Base-by-base conservation (phyloP, 2,113 vertebrate species). In the Alethe castanea region DNA sequence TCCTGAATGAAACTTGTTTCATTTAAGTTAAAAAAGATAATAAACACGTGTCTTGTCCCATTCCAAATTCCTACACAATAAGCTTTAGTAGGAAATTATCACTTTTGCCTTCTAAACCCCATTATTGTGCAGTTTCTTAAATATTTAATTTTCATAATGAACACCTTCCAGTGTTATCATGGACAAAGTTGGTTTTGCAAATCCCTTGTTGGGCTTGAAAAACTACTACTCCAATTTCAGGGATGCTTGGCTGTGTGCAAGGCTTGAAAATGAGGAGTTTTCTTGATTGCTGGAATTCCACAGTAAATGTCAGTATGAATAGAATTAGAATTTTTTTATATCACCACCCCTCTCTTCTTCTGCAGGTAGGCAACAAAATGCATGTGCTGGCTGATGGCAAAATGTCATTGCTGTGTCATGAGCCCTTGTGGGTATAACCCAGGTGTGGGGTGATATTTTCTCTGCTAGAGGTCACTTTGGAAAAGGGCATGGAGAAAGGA, bases 251-350 rank as follows among this genome's bases (percentile, higher is more conserved):
- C 65, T 35, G 36, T 5, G 53, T 77, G 57, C 40, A 25, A 67
- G 52, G 11, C 56, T 90, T 38, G 45, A 47, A 54, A 78, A 87
- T 1, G 24, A 70, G 92, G 74, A 36, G 8, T 52, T 52, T 45
- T 42, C 56, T 44, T 3, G 0, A 9, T 42, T 38, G 52, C 64
- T 88, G 80, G 81, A 70, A 65, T 76, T 90, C 62, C 70, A 35
- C 54, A 23, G 69, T 62, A 97, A 96, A 93, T 96, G 85, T 92
- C 91, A 94, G 48, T 11, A 8, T n/a, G 91, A 80, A 73, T 67
- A 50, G 76, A 86, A 90, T 90, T 88, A 73, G 85, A 81, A 82
- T 74, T 76, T 86, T 77, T 50, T 83, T 90, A 23, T 64, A 69
- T 86, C 82, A 45, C 76, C 67, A 48, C 50, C 20, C 50, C 64